These are phyloP conservation scores for Phocides pigmalion DNA, from an alignment of 1,140 invertebrate genomes.

Conservation along the genomic window DNA sequence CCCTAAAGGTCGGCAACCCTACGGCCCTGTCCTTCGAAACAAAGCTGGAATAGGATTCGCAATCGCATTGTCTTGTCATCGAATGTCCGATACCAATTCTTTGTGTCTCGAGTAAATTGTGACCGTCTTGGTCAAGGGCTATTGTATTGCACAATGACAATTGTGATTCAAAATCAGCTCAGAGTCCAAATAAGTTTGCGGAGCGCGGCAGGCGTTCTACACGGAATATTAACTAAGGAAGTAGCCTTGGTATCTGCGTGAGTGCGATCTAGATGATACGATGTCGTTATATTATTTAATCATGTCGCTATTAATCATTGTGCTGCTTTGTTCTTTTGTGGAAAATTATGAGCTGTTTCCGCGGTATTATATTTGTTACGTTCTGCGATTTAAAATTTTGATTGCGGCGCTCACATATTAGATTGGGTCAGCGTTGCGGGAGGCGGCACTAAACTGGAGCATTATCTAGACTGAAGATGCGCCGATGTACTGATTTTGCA, in stretches of 20 bases:
- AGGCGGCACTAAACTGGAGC: too few relatives aligned
- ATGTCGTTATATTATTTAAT: constrained; percentile 32
- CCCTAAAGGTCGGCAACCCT: too few relatives aligned
- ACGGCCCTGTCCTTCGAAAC: constrained; percentile 2
- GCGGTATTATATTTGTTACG: not conserved
- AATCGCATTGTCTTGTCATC: constrained; percentile 36
- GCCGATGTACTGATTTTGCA: too few relatives aligned
- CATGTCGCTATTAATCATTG: not conserved
- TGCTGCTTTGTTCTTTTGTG: not conserved
- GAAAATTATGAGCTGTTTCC: not conserved
- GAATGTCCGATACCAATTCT: constrained; percentile 23
- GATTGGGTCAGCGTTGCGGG: too few relatives aligned
- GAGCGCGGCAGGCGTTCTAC: constrained; percentile 44
- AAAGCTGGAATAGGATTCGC: constrained; percentile 29
- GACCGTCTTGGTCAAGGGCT: constrained; percentile 54
- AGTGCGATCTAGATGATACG: constrained; percentile 57
- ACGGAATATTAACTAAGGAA: constrained; percentile 63
- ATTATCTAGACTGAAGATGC: too few relatives aligned
- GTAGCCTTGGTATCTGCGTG: constrained; percentile 58
- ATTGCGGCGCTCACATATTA: too few relatives aligned
- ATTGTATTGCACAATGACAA: constrained; percentile 72
- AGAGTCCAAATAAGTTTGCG: constrained; percentile 69
- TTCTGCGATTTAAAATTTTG: too few relatives aligned
- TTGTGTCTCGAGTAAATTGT: constrained; percentile 33
- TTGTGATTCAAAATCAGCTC: constrained; percentile 69